A percentile compares a stretch with the other conserved stretches of the same genome.
These are phyloP conservation scores for Drosophila tanythrix DNA, from an alignment of 2,888 invertebrate species.

Conservation along the genomic window DNA sequence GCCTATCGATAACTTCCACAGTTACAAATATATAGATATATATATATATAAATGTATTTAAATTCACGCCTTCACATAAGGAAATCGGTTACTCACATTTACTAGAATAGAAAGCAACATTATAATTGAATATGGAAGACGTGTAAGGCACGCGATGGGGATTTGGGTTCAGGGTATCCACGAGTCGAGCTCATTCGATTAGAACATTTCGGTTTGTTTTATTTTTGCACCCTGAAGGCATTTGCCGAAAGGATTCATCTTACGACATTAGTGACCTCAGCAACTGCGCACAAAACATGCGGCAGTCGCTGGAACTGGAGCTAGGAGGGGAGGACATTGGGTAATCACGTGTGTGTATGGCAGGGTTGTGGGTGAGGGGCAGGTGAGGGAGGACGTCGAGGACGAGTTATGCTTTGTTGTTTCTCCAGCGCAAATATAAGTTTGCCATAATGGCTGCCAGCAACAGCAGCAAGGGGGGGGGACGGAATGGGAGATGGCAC, in stretches of 20 bases:
- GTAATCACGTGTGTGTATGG: conserved; percentile 28
- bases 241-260: conserved; percentile 82
- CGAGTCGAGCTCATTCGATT: background rate
- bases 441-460: conserved; percentile 79
- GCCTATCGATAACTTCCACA: background rate
- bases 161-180: background rate
- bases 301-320: conserved; percentile 28
- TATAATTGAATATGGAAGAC: background rate
- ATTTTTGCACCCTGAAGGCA: conserved; percentile 81
- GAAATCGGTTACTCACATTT: too few relatives aligned
- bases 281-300: conserved; percentile 74
- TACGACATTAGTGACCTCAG: conserved; percentile 83
- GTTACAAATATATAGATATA: too few relatives aligned
- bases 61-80: background rate
- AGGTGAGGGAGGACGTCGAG: conserved; percentile 5
- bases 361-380: background rate
- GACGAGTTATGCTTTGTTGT: conserved; percentile 62
- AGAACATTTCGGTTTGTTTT: conserved; percentile 45
- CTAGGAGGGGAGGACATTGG: conserved; percentile 14
- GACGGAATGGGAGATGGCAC: conserved; percentile 26
- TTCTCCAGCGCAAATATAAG: conserved; percentile 76
- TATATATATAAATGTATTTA: too few relatives aligned
- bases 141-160: too few relatives aligned
- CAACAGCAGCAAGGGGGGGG: conserved; percentile 37
- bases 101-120: too few relatives aligned